A percentile compares a stretch with the other conserved stretches of the same genome.
Evolutionary conservation across 2,888 invertebrate genomes (phyloP).

Genomic region (Phaedon cochleariae): DNA sequence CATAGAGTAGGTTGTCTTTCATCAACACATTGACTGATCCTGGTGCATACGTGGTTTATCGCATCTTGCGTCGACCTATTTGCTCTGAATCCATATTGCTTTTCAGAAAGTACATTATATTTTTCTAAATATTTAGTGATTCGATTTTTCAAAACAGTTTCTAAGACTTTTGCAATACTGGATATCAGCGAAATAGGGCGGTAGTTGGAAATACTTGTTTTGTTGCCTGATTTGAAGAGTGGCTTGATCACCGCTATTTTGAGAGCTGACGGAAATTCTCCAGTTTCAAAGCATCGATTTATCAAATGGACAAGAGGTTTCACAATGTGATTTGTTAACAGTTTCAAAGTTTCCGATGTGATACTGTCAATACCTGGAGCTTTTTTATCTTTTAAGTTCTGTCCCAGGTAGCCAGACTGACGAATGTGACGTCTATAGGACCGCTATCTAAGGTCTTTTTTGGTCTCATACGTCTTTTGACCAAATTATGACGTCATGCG

Average conservation of each 20-base stretch:
- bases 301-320: neutral
- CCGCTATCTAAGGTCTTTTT: no score
- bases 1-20: neutral
- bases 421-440: no score
- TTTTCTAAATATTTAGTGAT: neutral
- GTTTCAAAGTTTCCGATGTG: neutral
- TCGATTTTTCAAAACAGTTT: neutral
- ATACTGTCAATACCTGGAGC: neutral
- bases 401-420: no score
- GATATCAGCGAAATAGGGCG: no score
- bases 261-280: neutral
- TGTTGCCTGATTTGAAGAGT: neutral
- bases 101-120: neutral
- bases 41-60: neutral
- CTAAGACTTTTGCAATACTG: neutral
- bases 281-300: neutral
- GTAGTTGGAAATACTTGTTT: neutral
- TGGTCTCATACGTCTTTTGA: no score
- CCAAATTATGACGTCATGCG: no score
- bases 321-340: neutral
- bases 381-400: neutral
- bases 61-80: neutral
- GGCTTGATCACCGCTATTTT: neutral
- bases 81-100: neutral
- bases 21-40: neutral